Base-by-base conservation (phyloP, 2,888 invertebrate species). In the Melanotus villosus region DNA sequence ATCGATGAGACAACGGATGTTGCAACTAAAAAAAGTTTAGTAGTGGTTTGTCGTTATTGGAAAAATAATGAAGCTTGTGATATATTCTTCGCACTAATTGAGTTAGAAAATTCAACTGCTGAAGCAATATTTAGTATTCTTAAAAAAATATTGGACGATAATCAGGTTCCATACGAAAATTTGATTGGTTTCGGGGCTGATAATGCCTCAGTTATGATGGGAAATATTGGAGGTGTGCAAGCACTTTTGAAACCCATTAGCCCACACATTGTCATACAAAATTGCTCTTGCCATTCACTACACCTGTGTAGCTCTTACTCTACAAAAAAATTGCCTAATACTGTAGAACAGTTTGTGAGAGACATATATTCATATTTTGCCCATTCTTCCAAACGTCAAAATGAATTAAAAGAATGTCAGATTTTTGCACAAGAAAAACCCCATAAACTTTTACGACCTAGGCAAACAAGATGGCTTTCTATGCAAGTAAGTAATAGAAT, bases 401-500 rank as follows among this genome's bases (percentile, higher is more conserved):
- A 58, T n/a, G 38, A 62, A 45, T 45, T 73, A n/a, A 54, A 57
- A 38, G 57, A 68, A 36, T 72, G 38, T 47, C 65, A 72, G 58
- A 18, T 59, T 52, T 71, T 73, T 68, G 18, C 10, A 14, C 10
- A 62, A 32, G 23, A 52, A 45, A 60, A 65, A 56, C 60, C 59
- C 5, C 54, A 45, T 30, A 70, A 73, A 67, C 23, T 73, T 7
- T 58, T 73, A 18, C 9, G 47, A 9, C 45, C 52, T 34, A 41
- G 45, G 63, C 63, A 65, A 56, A 75, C 75, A n/a, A 41, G 75
- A 5, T 75, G 73, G 75, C 56, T 73, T 16, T 66, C 63, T 18
- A 21, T 68, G 43, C 72, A 73, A 36, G 36, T 52, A 19, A 18
- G 9, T 50, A n/a, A 7, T 36, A 14, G n/a, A n/a, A n/a, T n/a